Conservation (phyloP, 2,888 invertebrate species). For the Isoperla grammatica region DNA sequence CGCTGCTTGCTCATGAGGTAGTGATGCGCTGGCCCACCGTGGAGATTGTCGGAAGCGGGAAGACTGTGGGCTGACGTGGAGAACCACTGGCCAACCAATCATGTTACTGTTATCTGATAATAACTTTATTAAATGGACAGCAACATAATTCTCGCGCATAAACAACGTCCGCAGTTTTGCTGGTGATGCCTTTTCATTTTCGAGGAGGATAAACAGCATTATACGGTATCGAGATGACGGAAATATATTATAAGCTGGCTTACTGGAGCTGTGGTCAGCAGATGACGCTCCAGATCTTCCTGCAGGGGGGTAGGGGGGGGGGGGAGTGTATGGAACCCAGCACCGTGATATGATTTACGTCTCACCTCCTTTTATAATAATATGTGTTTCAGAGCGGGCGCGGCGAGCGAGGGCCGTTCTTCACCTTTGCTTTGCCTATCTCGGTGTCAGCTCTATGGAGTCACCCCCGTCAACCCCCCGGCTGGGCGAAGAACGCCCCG, state of each 20-base stretch:
- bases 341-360: constrained; percentile 19
- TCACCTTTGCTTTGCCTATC: constrained; percentile 19
- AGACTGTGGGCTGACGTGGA: no score
- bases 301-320: background rate
- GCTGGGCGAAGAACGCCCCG: constrained; percentile 15
- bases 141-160: background rate
- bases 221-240: background rate
- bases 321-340: constrained; percentile 3
- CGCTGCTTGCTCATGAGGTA: no score
- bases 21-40: no score
- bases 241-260: constrained; percentile 8
- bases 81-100: background rate
- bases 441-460: no score
- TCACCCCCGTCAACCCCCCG: background rate
- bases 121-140: constrained; percentile 7
- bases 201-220: background rate
- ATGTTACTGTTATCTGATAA: constrained; percentile 4
- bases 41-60: no score
- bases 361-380: constrained; percentile 18
- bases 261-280: constrained; percentile 18
- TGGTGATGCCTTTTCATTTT: background rate
- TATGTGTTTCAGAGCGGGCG: constrained; percentile 12
- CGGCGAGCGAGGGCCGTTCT: constrained; percentile 5
- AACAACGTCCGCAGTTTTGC: background rate
- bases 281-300: background rate